phyloP scores from a whole-genome alignment of 2,888 invertebrate genomes.

The Penaeus monodon region DNA sequence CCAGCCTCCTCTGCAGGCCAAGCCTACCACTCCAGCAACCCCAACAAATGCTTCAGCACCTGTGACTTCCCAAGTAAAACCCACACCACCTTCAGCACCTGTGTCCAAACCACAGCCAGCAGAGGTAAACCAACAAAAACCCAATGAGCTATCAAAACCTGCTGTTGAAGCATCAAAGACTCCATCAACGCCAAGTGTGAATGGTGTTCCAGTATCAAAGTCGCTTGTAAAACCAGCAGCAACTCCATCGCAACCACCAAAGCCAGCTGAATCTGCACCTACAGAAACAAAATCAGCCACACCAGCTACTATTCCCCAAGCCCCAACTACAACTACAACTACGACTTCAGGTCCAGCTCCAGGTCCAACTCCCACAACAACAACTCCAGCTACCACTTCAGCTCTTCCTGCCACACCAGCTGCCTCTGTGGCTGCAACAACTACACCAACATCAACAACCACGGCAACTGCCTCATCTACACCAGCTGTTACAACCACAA shows the following conservation, averaged over 20 bases:
- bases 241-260: conserved; percentile 15
- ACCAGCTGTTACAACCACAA: conserved; percentile 8
- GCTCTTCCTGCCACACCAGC: conserved; percentile 4
- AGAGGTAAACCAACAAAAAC: conserved; percentile 20
- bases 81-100: not conserved
- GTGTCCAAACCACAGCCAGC: too few species aligned
- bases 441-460: too few species aligned
- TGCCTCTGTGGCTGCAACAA: conserved; percentile 2
- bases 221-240: conserved; percentile 32
- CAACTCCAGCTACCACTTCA: conserved; percentile 6
- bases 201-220: conserved; percentile 58
- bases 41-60: conserved; percentile 11
- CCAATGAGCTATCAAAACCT: conserved; percentile 20
- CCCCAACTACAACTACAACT: too few species aligned
- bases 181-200: conserved; percentile 52
- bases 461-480: conserved; percentile 16
- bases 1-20: conserved; percentile 32
- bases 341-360: too few species aligned
- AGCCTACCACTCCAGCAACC: conserved; percentile 16
- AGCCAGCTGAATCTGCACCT: conserved; percentile 36
- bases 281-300: conserved; percentile 37
- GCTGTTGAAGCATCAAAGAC: conserved; percentile 29
- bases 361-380: not conserved
- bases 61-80: too few species aligned
- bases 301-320: not conserved